Evolutionary conservation across 2,113 vertebrate genomes (phyloP).

Genomic region (Pan paniscus): DNA sequence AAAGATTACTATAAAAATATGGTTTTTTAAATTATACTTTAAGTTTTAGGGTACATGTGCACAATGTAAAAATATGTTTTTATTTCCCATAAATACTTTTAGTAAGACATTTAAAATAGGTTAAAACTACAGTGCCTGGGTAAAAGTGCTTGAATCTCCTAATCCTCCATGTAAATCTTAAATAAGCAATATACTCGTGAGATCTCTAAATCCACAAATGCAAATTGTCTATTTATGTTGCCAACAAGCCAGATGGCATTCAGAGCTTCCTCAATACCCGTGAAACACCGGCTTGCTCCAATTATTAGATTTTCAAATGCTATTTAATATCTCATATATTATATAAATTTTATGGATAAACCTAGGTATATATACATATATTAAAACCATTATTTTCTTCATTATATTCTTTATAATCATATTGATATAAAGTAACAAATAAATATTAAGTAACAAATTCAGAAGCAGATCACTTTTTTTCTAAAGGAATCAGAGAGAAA

Average conservation of each 20-base stretch:
- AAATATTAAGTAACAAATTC: not conserved
- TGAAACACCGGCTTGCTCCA: not conserved
- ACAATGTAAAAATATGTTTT: not conserved
- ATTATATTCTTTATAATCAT: not conserved
- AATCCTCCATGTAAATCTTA: not conserved
- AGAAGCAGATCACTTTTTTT: not conserved
- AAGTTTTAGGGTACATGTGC: too few relatives aligned
- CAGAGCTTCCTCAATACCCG: not conserved
- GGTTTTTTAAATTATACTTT: not conserved
- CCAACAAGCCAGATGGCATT: conserved; percentile 49
- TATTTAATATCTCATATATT: not conserved
- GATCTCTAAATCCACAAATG: not conserved
- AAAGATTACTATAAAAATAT: not conserved
- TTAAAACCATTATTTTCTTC: not conserved
- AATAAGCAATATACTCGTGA: not conserved
- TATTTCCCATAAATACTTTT: not conserved
- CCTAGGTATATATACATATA: not conserved
- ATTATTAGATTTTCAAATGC: not conserved
- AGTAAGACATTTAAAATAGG: not conserved
- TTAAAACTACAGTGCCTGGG: not conserved
- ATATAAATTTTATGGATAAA: not conserved
- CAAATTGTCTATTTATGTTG: not conserved
- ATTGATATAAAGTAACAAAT: not conserved
- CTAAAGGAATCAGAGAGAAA: not conserved
- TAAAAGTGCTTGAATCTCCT: not conserved